Evolutionary conservation across 2,888 invertebrate species (phyloP).

Genomic region (Nemapogon koenigi): DNA sequence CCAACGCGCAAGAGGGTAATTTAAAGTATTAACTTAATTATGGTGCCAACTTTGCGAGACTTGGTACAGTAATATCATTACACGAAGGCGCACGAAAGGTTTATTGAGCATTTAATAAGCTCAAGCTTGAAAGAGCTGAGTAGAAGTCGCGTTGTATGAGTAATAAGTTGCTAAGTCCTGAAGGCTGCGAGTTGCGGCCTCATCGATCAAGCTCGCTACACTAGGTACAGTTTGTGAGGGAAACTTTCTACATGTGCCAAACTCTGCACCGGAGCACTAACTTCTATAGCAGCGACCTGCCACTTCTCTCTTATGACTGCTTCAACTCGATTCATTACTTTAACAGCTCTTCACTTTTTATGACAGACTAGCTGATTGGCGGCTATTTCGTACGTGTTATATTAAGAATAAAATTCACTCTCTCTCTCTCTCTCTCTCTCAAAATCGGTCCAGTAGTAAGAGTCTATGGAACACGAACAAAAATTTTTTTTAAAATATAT

Average conservation of each 20-base stretch:
- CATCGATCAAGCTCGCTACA: constrained; percentile 9
- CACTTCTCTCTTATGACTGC: too few species aligned
- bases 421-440: too few species aligned
- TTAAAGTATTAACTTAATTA: constrained; percentile 40
- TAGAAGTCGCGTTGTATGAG: constrained; percentile 8
- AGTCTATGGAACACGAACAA: too few species aligned
- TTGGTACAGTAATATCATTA: constrained; percentile 36
- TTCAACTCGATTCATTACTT: too few species aligned
- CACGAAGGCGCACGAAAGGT: constrained; percentile 30
- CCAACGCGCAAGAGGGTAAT: constrained; percentile 26
- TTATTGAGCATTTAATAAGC: constrained; percentile 30
- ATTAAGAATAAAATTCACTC: too few species aligned
- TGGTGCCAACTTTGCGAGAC: constrained; percentile 32
- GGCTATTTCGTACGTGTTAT: too few species aligned
- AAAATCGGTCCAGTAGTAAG: too few species aligned
- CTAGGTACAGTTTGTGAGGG: constrained; percentile 5
- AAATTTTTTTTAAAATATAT: too few species aligned
- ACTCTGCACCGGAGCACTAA: background rate
- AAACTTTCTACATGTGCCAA: constrained; percentile 4
- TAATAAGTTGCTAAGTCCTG: constrained; percentile 5
- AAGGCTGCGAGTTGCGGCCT: background rate
- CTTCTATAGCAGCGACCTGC: background rate
- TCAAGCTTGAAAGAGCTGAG: constrained; percentile 18
- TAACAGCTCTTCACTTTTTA: too few species aligned
- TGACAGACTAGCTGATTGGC: too few species aligned